Base-by-base conservation (phyloP, 2,888 invertebrate genomes). In the Orthosia gracilis region DNA sequence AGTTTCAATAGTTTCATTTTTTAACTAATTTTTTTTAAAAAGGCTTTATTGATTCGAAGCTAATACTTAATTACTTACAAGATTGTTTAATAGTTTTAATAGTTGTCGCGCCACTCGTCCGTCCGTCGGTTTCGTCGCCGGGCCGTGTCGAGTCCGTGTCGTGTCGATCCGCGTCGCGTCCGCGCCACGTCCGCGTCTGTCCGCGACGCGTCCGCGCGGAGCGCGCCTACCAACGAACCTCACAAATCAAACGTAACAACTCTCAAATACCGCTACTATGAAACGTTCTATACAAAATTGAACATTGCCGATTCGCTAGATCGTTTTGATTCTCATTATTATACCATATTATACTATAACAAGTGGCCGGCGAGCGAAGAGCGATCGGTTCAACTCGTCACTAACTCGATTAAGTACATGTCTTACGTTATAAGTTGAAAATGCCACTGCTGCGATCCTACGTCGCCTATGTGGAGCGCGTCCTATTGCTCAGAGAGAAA, bases 61-160 rank as follows among this genome's bases (percentile, higher is more conserved):
- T 96, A 96, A 96, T 96, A 96, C 96, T 96, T 95, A 96, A 95
- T 96, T 96, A 96, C 94, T 95, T 95, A 96, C 94, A 95, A 96
- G 96, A 95, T 94, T 94, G 96, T 95, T 94, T 94, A 94, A 94
- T 95, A 95, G 94, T 94, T 93, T 88, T 91, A 94, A 91, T 94
- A 94, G 93, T 92, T 91, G 93, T 91, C 91, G 92, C 92, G 93
- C 90, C 91, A 84, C 90, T 86, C 88, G 90, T 86, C 87, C 87
- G 87, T 81, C 80, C 78, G 70, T 71, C 64, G 73, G 71, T 66
- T 73, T 72, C 81, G 82, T 83, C 65, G 77, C 62, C 83, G 80
- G 85, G 76, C 61, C 83, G 76, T 45, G 67, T 77, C 73, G 73
- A 47, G 64, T 73, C 76, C 76, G 65, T 18, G 66, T 69, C 66